Evolutionary conservation across 2,797 vertebrate species (phyloP).

Genomic region (Peromyscus attwateri): DNA sequence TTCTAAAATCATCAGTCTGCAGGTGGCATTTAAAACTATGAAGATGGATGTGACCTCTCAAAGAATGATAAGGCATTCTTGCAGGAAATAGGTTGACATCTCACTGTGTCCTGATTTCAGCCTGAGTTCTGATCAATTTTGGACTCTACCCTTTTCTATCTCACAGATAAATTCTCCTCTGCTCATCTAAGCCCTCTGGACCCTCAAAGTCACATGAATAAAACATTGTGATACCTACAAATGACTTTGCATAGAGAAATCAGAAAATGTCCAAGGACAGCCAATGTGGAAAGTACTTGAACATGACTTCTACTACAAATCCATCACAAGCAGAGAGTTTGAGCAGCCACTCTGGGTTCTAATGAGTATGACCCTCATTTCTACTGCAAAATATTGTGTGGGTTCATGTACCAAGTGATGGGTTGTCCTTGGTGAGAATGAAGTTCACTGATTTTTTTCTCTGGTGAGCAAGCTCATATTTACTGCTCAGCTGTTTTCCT

Average conservation of each 20-base stretch:
- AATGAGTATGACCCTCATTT: not conserved
- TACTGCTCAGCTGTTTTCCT: not conserved
- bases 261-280: not conserved
- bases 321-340: not conserved
- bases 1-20: not conserved
- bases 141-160: slow-evolving; percentile 22
- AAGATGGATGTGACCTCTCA: not conserved
- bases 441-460: not conserved
- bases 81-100: not conserved
- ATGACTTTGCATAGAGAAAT: slow-evolving; percentile 44
- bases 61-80: not conserved
- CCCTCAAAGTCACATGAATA: slow-evolving; percentile 1
- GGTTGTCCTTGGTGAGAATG: not conserved
- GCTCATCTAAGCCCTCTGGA: not conserved
- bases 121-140: slow-evolving; percentile 14
- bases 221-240: slow-evolving; percentile 11
- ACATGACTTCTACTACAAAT: not conserved
- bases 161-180: not conserved
- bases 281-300: not conserved
- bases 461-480: not conserved
- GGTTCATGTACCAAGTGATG: not conserved
- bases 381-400: not conserved
- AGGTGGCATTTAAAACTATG: not conserved
- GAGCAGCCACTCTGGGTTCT: not conserved
- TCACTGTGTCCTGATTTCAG: not conserved